These are phyloP conservation scores for Acipenser ruthenus DNA, from an alignment of 2,797 vertebrate genomes.

Conservation along the genomic window DNA sequence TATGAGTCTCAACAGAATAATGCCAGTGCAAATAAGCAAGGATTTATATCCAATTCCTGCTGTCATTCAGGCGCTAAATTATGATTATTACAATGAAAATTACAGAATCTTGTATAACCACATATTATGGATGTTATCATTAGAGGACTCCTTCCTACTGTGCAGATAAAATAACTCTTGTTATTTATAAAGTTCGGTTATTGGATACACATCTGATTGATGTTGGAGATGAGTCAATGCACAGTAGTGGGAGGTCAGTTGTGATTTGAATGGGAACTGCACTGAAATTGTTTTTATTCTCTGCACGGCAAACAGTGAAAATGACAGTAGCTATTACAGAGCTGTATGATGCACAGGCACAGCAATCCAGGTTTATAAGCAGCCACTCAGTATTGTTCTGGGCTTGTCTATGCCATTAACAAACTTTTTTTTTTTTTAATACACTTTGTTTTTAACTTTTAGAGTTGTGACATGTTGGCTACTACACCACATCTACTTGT, in stretches of 20 bases:
- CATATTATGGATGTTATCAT: not conserved
- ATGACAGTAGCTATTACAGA: not conserved
- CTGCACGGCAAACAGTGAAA: not conserved
- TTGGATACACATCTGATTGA: not conserved
- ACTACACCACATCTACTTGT: not conserved
- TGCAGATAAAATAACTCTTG: not conserved
- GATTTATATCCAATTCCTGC: slow-evolving; percentile 8
- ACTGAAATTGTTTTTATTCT: not conserved
- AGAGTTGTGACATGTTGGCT: not conserved
- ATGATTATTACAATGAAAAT: not conserved
- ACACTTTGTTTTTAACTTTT: not conserved
- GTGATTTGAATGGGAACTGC: not conserved
- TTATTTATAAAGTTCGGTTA: not conserved
- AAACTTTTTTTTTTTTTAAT: not conserved
- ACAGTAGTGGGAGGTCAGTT: not conserved
- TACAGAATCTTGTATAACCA: not conserved
- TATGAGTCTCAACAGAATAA: not conserved
- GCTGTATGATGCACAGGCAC: not conserved
- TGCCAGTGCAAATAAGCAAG: slow-evolving; percentile 14
- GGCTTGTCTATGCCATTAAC: not conserved
- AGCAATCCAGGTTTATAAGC: not conserved
- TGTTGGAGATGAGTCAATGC: slow-evolving; percentile 1
- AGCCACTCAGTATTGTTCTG: not conserved
- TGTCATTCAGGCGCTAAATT: not conserved
- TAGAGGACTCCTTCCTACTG: not conserved